These are phyloP conservation scores for Lasioglossum calceatum DNA, from an alignment of 2,888 invertebrate genomes.

Conservation along the genomic window DNA sequence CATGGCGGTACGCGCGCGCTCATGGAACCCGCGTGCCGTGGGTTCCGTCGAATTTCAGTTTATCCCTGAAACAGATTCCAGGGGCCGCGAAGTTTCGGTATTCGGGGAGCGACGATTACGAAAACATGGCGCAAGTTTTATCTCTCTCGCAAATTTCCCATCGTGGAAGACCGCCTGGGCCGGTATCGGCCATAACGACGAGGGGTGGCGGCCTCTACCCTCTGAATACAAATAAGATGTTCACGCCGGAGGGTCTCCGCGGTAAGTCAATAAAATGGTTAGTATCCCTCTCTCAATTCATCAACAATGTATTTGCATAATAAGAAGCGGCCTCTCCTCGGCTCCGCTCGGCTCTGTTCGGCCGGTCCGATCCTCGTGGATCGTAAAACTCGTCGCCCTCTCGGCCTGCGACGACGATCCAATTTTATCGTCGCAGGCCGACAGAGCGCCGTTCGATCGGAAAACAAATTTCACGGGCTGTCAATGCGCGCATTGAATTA, in stretches of 20 bases:
- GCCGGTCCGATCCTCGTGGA: not conserved
- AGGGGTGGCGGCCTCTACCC: conserved; percentile 41
- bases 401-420: not conserved
- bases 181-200: conserved; percentile 52
- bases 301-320: conserved; percentile 48
- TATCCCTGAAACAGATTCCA: conserved; percentile 41
- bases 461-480: conserved; percentile 55
- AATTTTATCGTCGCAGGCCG: conserved; percentile 27
- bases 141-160: conserved; percentile 66
- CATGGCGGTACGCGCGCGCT: not conserved
- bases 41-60: conserved; percentile 34
- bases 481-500: conserved; percentile 52
- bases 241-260: conserved; percentile 40
- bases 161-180: conserved; percentile 41
- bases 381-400: conserved; percentile 41
- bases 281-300: conserved; percentile 60
- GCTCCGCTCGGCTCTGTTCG: not conserved
- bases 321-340: conserved; percentile 27
- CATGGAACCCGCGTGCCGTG: not conserved
- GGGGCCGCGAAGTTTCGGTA: conserved; percentile 34
- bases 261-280: conserved; percentile 67
- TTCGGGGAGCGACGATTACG: conserved; percentile 60
- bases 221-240: conserved; percentile 73
- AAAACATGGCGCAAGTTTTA: conserved; percentile 72
- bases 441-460: conserved; percentile 5